phyloP scores from a whole-genome alignment of 2,797 vertebrate genomes.

The Thripadectes ignobilis region DNA sequence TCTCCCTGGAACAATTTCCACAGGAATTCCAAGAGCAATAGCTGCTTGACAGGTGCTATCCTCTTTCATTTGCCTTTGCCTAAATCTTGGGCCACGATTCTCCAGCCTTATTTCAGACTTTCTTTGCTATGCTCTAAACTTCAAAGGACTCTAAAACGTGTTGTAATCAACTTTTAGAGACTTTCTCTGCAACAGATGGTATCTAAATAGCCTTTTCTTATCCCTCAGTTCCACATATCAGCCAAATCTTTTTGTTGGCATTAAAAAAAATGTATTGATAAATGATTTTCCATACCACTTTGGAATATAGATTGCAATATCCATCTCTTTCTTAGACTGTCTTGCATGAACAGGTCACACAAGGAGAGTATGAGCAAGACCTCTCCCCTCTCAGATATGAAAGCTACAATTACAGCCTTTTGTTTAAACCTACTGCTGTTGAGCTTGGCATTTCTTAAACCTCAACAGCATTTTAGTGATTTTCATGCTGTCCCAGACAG shows the following conservation, averaged over 20 bases:
- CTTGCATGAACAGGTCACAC: background rate
- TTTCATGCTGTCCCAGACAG: background rate
- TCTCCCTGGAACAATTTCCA: background rate
- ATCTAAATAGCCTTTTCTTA: background rate
- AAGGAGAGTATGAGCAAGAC: background rate
- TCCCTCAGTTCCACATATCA: background rate
- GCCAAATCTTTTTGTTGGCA: rapidly evolving
- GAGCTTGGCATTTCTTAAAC: background rate
- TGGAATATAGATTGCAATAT: background rate
- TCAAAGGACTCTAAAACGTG: background rate
- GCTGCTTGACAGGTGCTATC: background rate
- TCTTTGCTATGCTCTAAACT: background rate
- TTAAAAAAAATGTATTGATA: background rate
- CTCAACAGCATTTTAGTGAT: background rate
- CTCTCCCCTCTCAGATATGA: background rate
- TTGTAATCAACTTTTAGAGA: background rate
- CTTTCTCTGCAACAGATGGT: background rate
- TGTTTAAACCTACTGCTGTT: background rate
- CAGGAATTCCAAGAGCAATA: background rate
- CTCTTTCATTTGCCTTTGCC: background rate
- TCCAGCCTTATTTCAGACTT: background rate
- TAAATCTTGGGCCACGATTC: background rate
- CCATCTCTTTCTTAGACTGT: no score
- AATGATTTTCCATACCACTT: background rate
- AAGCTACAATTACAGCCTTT: background rate